phyloP scores from a whole-genome alignment of 2,888 invertebrate genomes.

The Neelides folsomi region DNA sequence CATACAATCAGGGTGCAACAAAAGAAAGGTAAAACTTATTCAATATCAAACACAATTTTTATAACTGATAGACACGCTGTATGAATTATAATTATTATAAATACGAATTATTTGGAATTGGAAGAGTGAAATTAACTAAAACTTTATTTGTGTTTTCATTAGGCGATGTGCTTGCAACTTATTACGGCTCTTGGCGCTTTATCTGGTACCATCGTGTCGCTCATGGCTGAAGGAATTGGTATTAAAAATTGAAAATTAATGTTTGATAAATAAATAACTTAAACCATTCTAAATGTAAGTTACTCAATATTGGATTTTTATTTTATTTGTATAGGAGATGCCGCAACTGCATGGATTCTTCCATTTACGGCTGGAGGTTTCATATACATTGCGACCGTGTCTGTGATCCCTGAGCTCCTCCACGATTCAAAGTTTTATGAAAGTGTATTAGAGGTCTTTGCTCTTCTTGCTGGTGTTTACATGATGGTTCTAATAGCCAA shows the following conservation, averaged over 20 bases:
- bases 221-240: slow-evolving; percentile 59
- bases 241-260: too few relatives aligned
- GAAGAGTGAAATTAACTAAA: too few relatives aligned
- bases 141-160: too few relatives aligned
- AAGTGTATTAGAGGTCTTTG: slow-evolving; percentile 77
- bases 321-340: slow-evolving; percentile 41
- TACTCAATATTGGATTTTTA: neutral
- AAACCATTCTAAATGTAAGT: neutral
- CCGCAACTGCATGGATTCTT: slow-evolving; percentile 73
- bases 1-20: slow-evolving; percentile 88
- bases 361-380: slow-evolving; percentile 99
- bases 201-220: slow-evolving; percentile 77
- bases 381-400: slow-evolving; percentile 98
- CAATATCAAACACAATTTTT: too few relatives aligned
- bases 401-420: slow-evolving; percentile 92
- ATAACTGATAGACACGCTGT: too few relatives aligned
- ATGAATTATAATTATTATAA: too few relatives aligned
- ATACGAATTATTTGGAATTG: too few relatives aligned
- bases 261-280: neutral
- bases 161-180: slow-evolving; percentile 88
- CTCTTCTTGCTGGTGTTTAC: slow-evolving; percentile 74
- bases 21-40: slow-evolving; percentile 62
- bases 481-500: slow-evolving; percentile 92
- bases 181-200: slow-evolving; percentile 90
- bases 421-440: slow-evolving; percentile 76